phyloP scores from a whole-genome alignment of 2,797 vertebrate species.

The Decapterus maruadsi region DNA sequence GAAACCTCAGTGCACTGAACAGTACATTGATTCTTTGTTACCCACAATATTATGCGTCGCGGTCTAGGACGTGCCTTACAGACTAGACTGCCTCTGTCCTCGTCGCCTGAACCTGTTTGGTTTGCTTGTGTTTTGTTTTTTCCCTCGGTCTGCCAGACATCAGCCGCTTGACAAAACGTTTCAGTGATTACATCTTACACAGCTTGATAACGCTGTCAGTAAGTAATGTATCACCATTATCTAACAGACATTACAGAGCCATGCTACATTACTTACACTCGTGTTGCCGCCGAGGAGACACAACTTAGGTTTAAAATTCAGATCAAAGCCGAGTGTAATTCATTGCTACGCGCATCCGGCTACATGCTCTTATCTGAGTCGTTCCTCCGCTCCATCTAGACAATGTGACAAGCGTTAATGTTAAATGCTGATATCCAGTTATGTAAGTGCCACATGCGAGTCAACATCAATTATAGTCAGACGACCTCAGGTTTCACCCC shows the following conservation, averaged over 20 bases:
- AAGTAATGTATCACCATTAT: slow-evolving; percentile 52
- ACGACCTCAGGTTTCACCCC: slow-evolving; percentile 60
- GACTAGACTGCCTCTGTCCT: too few species aligned
- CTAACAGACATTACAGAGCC: slow-evolving; percentile 39
- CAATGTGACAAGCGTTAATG: slow-evolving; percentile 27
- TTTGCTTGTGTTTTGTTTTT: slow-evolving; percentile 20
- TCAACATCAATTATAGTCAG: slow-evolving; percentile 69
- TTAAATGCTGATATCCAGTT: slow-evolving; percentile 61
- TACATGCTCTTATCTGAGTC: neutral
- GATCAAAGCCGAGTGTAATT: slow-evolving; percentile 17
- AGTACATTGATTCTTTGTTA: slow-evolving; percentile 27
- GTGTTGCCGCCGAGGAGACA: slow-evolving; percentile 22
- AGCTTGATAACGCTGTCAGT: slow-evolving; percentile 45
- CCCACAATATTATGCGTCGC: neutral
- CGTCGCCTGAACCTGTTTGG: slow-evolving; percentile 17
- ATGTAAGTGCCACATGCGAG: slow-evolving; percentile 67
- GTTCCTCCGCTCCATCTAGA: slow-evolving; percentile 10
- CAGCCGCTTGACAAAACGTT: slow-evolving; percentile 45
- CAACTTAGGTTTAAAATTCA: slow-evolving; percentile 30
- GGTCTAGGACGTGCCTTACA: slow-evolving; percentile 16
- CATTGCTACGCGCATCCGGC: neutral
- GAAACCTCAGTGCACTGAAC: slow-evolving; percentile 12
- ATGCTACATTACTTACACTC: slow-evolving; percentile 30
- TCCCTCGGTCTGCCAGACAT: slow-evolving; percentile 26
- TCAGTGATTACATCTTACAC: slow-evolving; percentile 48